Base-by-base conservation (phyloP, 2,888 invertebrate genomes). In the Nomada lathburiana region DNA sequence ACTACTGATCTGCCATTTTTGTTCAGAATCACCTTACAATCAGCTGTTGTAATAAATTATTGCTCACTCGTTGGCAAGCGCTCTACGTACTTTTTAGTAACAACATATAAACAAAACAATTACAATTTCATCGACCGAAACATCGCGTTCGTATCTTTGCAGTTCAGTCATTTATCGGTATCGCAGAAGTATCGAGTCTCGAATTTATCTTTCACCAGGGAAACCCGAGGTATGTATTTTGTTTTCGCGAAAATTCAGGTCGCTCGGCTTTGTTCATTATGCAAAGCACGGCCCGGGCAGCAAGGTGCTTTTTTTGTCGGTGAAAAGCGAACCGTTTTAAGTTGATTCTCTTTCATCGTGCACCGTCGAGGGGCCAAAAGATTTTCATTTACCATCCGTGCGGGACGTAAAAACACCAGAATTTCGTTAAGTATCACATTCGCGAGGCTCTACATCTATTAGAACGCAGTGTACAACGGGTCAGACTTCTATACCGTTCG, bases 391-490 rank as follows among this genome's bases (percentile, higher is more conserved):
- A 5, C 29, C 50, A 26, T 62, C 50, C 73, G 69, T 78, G 16
- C 53, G 26, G 50, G 68, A 18, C 16, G 57, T 26, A 53, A 59
- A 59, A 72, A 64, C 63, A 69, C 57, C 44, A 29, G 75, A 76
- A 80, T 71, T 82, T 67, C 44, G 65, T 76, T 62, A 70, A 75
- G 55, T 57, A 82, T 80, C 65, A 11, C 65, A 69, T 74, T 81
- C 67, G 60, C 44, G 29, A 23, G 36, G 23, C 64, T 69, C 59
- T 59, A 64, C 67, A 53, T 60, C 53, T 55, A 62, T 74, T 71
- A 70, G 44, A 63, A 59, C 65, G 26, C 26, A 2, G 9, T n/a
- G 55, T 50, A 70, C 74, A 69, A 64, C 23, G 59, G 47, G 50
- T n/a, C 10, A 59, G 23, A 52, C 16, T 11, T 52, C 70, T 18